Evolutionary conservation across 2,888 invertebrate species (phyloP).

Genomic region (Eilema depressum): DNA sequence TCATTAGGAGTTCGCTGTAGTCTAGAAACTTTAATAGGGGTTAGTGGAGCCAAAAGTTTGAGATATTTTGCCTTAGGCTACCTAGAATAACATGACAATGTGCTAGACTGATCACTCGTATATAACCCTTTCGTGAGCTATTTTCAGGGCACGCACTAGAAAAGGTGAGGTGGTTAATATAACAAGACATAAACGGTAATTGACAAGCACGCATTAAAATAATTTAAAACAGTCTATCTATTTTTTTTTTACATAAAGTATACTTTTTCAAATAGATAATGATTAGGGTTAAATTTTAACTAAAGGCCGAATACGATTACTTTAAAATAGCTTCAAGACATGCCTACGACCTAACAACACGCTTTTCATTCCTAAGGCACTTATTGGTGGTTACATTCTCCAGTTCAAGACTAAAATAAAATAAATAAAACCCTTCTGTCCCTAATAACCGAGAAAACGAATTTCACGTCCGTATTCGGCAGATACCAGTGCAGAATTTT

Average conservation of each 20-base stretch:
- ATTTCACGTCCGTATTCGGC: slow-evolving; percentile 36
- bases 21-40: no score
- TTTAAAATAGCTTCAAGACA: background rate
- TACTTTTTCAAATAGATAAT: background rate
- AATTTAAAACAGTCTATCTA: no score
- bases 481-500: slow-evolving; percentile 44
- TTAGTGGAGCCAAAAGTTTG: no score
- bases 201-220: no score
- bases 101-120: no score
- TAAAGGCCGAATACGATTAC: background rate
- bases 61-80: no score
- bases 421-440: slow-evolving; percentile 6
- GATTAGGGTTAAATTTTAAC: background rate
- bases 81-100: no score
- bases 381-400: background rate
- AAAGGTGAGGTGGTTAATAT: no score
- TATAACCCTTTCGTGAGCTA: no score
- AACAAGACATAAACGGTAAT: no score
- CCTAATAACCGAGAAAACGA: slow-evolving; percentile 19
- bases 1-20: no score
- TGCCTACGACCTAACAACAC: background rate
- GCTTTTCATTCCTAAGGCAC: background rate
- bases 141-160: no score
- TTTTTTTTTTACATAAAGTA: background rate
- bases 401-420: background rate